Evolutionary conservation across 2,888 invertebrate species (phyloP), one percentile per base, ranked within the genome.

Genomic region (Amaurobius ferox): DNA sequence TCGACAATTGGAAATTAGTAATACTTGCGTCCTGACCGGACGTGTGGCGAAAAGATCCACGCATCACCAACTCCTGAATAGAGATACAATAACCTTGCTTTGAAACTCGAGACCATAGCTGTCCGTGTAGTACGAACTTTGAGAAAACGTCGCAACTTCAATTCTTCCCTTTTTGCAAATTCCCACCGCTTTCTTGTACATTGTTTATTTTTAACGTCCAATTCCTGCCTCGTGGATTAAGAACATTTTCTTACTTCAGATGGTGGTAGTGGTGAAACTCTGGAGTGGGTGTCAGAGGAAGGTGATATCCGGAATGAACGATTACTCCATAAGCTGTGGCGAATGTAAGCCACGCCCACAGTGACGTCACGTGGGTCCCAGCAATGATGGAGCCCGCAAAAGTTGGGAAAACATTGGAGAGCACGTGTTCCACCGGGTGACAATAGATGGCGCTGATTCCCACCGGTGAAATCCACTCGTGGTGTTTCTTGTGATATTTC

Each of bases 201-300:
- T 35, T 35, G 5, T 9, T 9, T 7, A 35, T 7, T 7, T 35
- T 35, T 35, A 35, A 35, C 35, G 35, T 7, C 5, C 6, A 5
- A 35, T 35, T 5, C 5, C 5, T n/a, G n/a, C n/a, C n/a, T n/a
- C n/a, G n/a, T n/a, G n/a, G n/a, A n/a, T n/a, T n/a, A n/a, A n/a
- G n/a, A n/a, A n/a, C n/a, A n/a, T n/a, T n/a, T n/a, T n/a, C 91
- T 90, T 89, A 93, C 92, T 96, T 96, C 88, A 95, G 93, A 91
- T 96, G 96, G 91, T 96, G 96, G 91, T 95, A 96, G 91, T 96
- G 96, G 90, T 96, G 96, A 0, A 95, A 95, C 91, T 96, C 96
- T 9, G 96, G 95, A 67, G 95, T 95, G 6, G 95, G 95, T 90
- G 96, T 94, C 91, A 96, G 95, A 0, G 96, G 96, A 90, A 96